Evolutionary conservation across 1,140 invertebrate species (phyloP).

Genomic region (Elymnias hypermnestra): DNA sequence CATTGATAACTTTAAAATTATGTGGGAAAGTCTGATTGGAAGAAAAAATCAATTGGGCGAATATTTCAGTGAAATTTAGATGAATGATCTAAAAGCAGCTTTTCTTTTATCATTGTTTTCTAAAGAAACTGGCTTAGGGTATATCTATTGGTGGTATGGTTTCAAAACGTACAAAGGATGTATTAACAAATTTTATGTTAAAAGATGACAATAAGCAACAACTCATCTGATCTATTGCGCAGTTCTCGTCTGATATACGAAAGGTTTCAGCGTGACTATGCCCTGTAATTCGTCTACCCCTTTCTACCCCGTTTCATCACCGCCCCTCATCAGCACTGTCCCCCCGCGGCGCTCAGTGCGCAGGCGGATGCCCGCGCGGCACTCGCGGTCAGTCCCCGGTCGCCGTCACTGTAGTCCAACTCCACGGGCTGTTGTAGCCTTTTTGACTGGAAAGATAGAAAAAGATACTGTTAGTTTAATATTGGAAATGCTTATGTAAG

Average conservation of each 20-base stretch:
- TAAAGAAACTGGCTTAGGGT: too few species aligned
- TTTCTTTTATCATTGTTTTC: too few species aligned
- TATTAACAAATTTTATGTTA: too few species aligned
- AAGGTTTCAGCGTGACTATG: neutral
- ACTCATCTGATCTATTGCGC: neutral
- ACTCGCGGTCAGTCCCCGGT: slow-evolving; percentile 73
- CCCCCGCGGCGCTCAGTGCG: slow-evolving; percentile 40
- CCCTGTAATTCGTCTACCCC: neutral
- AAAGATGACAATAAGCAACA: too few species aligned
- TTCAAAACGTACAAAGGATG: neutral
- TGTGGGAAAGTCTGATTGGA: too few species aligned
- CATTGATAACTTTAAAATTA: too few species aligned
- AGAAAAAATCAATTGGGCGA: too few species aligned
- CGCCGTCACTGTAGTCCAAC: slow-evolving; percentile 72
- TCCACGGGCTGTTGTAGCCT: slow-evolving; percentile 70
- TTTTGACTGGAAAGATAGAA: slow-evolving; percentile 64
- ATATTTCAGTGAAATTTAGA: too few species aligned
- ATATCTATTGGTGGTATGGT: neutral
- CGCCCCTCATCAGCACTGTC: neutral
- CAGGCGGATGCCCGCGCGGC: slow-evolving; percentile 68
- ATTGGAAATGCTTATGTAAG: neutral
- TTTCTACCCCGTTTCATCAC: neutral
- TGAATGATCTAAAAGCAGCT: too few species aligned
- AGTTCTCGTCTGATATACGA: neutral
- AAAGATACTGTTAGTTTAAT: slow-evolving; percentile 8